Evolutionary conservation across 2,888 invertebrate genomes (phyloP), one percentile per base, ranked within the genome.

Genomic region (Eristalinus sepulchralis): DNA sequence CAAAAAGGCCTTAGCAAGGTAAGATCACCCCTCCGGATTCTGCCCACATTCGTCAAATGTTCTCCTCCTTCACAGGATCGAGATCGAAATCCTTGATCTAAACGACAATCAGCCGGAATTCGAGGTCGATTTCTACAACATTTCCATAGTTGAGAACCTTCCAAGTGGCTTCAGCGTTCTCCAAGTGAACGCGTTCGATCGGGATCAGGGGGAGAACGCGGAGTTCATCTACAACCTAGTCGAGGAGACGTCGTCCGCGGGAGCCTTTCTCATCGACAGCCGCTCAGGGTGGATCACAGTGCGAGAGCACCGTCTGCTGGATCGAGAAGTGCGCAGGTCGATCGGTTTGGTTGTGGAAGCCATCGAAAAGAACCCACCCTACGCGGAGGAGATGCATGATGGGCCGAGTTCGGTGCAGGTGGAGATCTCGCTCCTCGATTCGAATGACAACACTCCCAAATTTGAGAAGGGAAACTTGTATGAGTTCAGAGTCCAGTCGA

Each of bases 371-470:
- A 95, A 96, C 1, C 95, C 95, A 0, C 92, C 93, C 0, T 95
- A 93, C 83, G 89, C 92, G 62, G 90, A 91, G 67, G 76, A 90
- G 0, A 90, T 90, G 77, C 89, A 88, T 11, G 89, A 91, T 0
- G 90, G 91, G 0, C 91, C 91, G 0, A 94, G 94, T 60, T 94
- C 93, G 27, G 97, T 97, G 0, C 94, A 94, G 55, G 96, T 97
- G 0, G 97, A 97, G 93, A 96, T 98, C 0, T 96, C 96, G 0
- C 92, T 98, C 31, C 93, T 97, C 0, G 98, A 98, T 91, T 97
- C 98, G 17, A 98, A 98, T 90, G 98, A 98, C 91, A 98, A 98
- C 89, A 97, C 96, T 89, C 98, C 98, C 0, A 95, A 95, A 31
- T 98, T 98, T 90, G 94, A 96, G 27, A 96, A 97, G 3, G 96